Evolutionary conservation across 2,888 invertebrate genomes (phyloP).

Genomic region (Scaptomyza flava): DNA sequence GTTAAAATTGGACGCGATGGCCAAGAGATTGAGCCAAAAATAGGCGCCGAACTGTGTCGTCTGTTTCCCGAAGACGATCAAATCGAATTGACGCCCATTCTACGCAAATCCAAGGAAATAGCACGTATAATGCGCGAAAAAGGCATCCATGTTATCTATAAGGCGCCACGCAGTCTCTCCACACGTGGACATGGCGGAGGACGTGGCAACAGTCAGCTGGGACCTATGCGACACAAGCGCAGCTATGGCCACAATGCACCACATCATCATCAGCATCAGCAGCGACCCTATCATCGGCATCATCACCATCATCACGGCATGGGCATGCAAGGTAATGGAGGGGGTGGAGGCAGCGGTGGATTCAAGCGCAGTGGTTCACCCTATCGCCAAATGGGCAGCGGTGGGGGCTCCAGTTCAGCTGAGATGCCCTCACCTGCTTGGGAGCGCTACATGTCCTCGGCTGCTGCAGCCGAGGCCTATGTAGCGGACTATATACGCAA

Average conservation of each 20-base stretch:
- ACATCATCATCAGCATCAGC: slow-evolving; percentile 86
- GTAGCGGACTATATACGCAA: slow-evolving; percentile 95
- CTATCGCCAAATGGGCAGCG: slow-evolving; percentile 73
- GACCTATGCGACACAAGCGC: slow-evolving; percentile 69
- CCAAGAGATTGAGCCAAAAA: slow-evolving; percentile 98
- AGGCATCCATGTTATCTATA: slow-evolving; percentile 84
- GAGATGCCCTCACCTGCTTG: slow-evolving; percentile 87
- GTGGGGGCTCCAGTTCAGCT: slow-evolving; percentile 81
- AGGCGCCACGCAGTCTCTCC: slow-evolving; percentile 85
- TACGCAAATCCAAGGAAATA: slow-evolving; percentile 93
- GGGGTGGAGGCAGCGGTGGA: slow-evolving; percentile 66
- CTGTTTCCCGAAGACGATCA: slow-evolving; percentile 97
- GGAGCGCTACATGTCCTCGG: slow-evolving; percentile 87
- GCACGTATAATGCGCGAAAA: slow-evolving; percentile 87
- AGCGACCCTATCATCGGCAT: slow-evolving; percentile 85
- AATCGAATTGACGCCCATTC: slow-evolving; percentile 94
- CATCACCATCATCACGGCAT: slow-evolving; percentile 80
- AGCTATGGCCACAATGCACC: slow-evolving; percentile 82
- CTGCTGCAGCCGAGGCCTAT: slow-evolving; percentile 92
- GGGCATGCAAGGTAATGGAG: slow-evolving; percentile 61
- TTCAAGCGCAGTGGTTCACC: slow-evolving; percentile 79
- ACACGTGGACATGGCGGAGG: slow-evolving; percentile 82
- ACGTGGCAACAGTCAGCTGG: slow-evolving; percentile 75
- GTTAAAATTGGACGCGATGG: slow-evolving; percentile 99
- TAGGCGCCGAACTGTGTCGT: slow-evolving; percentile 95